These are phyloP conservation scores for Chiloscyllium plagiosum DNA, from an alignment of 2,113 vertebrate genomes.

Conservation along the genomic window DNA sequence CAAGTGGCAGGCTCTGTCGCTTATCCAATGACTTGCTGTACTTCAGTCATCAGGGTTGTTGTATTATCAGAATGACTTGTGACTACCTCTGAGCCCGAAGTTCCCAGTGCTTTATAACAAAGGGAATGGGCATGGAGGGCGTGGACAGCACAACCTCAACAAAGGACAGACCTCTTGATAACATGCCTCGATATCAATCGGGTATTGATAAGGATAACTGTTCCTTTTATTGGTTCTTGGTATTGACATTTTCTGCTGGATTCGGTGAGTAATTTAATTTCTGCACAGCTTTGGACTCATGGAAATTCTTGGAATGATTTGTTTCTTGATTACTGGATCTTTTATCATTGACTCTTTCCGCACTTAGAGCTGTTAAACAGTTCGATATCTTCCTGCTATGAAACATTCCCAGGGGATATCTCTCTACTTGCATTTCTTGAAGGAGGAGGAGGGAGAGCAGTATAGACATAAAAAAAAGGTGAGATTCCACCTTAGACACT, in stretches of 20 bases:
- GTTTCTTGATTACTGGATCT: not conserved
- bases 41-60: not conserved
- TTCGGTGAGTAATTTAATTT: not conserved
- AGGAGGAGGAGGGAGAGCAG: not conserved
- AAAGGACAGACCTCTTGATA: not conserved
- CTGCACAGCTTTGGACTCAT: not conserved
- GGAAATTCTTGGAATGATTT: not conserved
- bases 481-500: not conserved
- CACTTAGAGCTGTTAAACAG: not conserved
- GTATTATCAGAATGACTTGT: not conserved
- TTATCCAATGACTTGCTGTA: not conserved
- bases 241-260: not conserved
- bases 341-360: not conserved
- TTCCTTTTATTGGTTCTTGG: not conserved
- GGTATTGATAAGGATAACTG: not conserved
- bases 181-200: not conserved
- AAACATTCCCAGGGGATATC: not conserved
- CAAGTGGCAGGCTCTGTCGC: not conserved
- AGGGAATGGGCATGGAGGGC: not conserved
- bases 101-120: not conserved
- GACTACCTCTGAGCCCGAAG: not conserved
- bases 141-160: no score
- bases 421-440: conserved; percentile 3
- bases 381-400: not conserved
- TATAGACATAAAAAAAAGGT: not conserved